Evolutionary conservation across 2,797 vertebrate genomes (phyloP).

Genomic region (Halcyon badia): DNA sequence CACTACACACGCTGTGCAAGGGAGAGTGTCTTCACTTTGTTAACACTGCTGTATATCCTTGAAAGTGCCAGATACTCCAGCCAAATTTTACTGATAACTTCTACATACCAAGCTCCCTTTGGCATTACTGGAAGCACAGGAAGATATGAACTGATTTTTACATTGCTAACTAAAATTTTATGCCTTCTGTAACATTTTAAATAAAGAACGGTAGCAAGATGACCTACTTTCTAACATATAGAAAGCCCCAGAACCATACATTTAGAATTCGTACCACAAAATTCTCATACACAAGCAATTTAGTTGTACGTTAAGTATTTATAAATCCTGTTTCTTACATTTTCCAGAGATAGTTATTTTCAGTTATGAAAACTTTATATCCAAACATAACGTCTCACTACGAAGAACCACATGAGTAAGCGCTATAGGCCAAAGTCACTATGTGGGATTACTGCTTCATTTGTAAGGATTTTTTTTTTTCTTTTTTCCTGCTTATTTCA

Average conservation of each 20-base stretch:
- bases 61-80: background rate
- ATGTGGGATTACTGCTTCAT: background rate
- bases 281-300: background rate
- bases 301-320: background rate
- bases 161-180: background rate
- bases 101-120: background rate
- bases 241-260: background rate
- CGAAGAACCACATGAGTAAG: background rate
- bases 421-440: background rate
- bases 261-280: background rate
- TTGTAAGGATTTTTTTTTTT: background rate
- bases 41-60: background rate
- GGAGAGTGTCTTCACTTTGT: background rate
- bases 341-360: background rate
- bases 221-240: background rate
- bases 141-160: background rate
- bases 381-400: background rate
- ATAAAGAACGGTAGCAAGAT: background rate
- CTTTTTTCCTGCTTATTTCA: background rate
- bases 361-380: background rate
- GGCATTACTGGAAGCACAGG: background rate
- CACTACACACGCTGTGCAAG: background rate
- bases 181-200: background rate
- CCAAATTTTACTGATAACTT: constrained; percentile 6
- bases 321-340: background rate